Evolutionary conservation across 2,888 invertebrate species (phyloP), one percentile per base, ranked within the genome.

Genomic region (Artemia sinica): DNA sequence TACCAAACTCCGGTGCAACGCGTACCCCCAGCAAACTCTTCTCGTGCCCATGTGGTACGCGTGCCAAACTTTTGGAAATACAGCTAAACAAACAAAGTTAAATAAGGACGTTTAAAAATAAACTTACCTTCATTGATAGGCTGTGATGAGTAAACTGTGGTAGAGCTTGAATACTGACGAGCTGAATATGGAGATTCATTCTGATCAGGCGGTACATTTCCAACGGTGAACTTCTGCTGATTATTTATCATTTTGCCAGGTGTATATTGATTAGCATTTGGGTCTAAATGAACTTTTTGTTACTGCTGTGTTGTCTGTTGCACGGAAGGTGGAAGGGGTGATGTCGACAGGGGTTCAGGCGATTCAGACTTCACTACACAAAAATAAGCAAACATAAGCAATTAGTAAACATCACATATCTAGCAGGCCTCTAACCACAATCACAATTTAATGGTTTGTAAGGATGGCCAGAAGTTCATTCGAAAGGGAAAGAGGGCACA

Each of bases 121-220:
- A 28, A 28, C 28, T 28, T 28, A 28, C 28, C 28, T 28, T 28
- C 28, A 4, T 28, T 28, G 4, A 2, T 68, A 11, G 66, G 70
- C 18, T 71, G 71, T n/a, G 71, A 71, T 52, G 58, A 51, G 49
- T 71, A 71, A 49, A 71, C 68, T 8, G 70, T 52, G 13, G 71
- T 68, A 13, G 70, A 69, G n/a, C 52, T 68, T 3, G 70, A 58
- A 18, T 49, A 41, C n/a, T 67, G 67, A 12, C 71, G 67, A 13
- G 67, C 63, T 12, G 67, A 71, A 48, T 71, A 71, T 12, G 70
- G 68, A n/a, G 68, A 68, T 48, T 70, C 70, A 8, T 50, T 49
- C 58, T 58, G 58, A 14, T n/a, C 14, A 8, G 58, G 14, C 7
- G 58, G 58, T 14, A 58, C 58, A 58, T 14, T 58, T 14, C 58